Base-by-base conservation (phyloP, 2,888 invertebrate species). In the Epinotia ramella region DNA sequence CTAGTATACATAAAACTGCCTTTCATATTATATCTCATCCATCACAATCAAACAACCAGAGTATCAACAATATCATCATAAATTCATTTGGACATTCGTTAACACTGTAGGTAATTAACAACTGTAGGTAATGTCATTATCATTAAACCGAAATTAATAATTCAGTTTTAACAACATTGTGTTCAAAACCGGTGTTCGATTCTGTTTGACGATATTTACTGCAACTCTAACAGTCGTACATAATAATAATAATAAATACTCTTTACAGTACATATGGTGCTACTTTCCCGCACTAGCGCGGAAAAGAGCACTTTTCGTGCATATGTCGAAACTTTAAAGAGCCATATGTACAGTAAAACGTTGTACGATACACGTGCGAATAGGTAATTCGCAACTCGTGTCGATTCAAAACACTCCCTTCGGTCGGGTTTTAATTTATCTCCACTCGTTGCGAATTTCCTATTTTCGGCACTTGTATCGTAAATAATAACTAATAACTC, bases 61-160 rank as follows among this genome's bases (percentile, higher is more conserved):
- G 7, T 13, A 53, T 49, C 49, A 49, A 5, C 16, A 49, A 49
- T 16, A 49, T 49, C 12, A 13, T 49, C 49, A 7, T n/a, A n/a
- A n/a, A n/a, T 53, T 1, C 13, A 53, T n/a, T 53, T 53, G 53
- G 53, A n/a, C 16, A n/a, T 53, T 13, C 16, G 13, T 53, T n/a
- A 53, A 53, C 16, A 53, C 4, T 16, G 53, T 7, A n/a, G n/a
- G n/a, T n/a, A 9, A 62, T 33, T 9, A 40, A 62, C 33, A 33
- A 6, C 13, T 62, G 33, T 40, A 9, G 9, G 40, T 33, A 62
- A 62, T 40, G 62, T 62, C 33, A 40, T 62, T 62, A 62, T 62
- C 62, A 62, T 62, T 33, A 60, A 62, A 62, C 7, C 9, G 24
- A 24, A 12, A n/a, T 33, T 33, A 62, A 62, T 62, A 33, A 62